A percentile compares a stretch with the other conserved stretches of the same genome.
phyloP scores from a whole-genome alignment of 1,140 invertebrate genomes.

The Drepana arcuata region DNA sequence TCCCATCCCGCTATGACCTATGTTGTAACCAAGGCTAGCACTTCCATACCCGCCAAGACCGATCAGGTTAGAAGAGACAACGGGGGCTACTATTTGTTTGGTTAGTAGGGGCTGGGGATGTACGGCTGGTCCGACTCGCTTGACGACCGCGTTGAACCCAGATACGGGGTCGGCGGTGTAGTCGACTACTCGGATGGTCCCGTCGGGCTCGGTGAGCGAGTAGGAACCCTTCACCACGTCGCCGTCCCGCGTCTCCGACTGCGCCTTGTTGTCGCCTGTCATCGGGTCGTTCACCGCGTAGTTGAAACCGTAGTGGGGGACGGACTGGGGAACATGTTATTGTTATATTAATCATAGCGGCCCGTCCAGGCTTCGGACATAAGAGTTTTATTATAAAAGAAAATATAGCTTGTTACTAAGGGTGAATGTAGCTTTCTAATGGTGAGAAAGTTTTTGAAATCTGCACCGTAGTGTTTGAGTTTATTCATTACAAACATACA shows the following conservation, averaged over 20 bases:
- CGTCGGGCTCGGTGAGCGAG: slow-evolving; percentile 73
- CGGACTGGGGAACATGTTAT: slow-evolving; percentile 31
- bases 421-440: too few relatives aligned
- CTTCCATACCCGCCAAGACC: background rate
- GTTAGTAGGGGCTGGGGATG: slow-evolving; percentile 39
- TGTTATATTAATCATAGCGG: too few relatives aligned
- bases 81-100: slow-evolving; percentile 14
- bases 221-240: slow-evolving; percentile 72
- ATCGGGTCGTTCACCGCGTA: slow-evolving; percentile 76
- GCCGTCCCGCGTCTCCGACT: slow-evolving; percentile 75
- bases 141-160: slow-evolving; percentile 69
- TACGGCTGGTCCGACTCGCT: slow-evolving; percentile 63
- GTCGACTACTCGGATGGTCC: slow-evolving; percentile 71
- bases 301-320: slow-evolving; percentile 73
- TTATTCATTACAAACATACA: too few relatives aligned
- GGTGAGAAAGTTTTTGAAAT: too few relatives aligned
- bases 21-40: slow-evolving; percentile 1
- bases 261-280: slow-evolving; percentile 76
- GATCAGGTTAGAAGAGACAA: slow-evolving; percentile 8
- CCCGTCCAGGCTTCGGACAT: too few relatives aligned
- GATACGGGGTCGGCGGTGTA: slow-evolving; percentile 72
- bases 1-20: slow-evolving; percentile 6
- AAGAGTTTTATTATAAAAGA: too few relatives aligned
- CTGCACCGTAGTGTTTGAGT: too few relatives aligned
- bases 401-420: too few relatives aligned